Conservation (phyloP, 30 jellyfish, hydroid and myxozoan species). For the Chrysaora quinquecirrha region DNA sequence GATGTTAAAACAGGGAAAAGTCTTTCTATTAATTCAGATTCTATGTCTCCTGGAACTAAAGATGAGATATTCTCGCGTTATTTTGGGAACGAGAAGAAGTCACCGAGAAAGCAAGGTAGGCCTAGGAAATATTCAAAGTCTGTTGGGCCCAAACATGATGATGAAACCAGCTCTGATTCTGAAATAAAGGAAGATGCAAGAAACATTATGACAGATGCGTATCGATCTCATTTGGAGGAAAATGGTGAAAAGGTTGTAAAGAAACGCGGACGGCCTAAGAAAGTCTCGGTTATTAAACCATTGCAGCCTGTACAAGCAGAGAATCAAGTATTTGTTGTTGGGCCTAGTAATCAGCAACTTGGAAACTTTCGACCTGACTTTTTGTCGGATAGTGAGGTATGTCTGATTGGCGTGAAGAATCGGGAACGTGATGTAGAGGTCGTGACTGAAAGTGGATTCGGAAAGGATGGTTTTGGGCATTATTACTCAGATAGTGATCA, state of each 20-base stretch:
- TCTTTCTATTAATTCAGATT: neutral
- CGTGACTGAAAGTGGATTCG: no score
- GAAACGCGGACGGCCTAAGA: slow-evolving; percentile 9
- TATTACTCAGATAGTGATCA: neutral
- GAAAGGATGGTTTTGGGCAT: no score
- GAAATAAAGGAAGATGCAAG: neutral
- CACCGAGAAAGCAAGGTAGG: neutral
- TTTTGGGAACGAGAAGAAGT: neutral
- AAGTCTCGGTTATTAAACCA: neutral
- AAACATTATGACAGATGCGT: neutral
- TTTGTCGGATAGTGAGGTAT: no score
- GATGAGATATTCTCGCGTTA: neutral
- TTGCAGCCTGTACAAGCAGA: no score
- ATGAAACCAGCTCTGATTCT: neutral
- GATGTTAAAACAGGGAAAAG: neutral
- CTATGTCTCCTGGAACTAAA: neutral
- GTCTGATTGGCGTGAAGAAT: no score
- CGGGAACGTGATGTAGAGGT: no score
- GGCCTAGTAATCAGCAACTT: no score
- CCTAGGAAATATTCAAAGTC: neutral
- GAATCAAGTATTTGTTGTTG: no score
- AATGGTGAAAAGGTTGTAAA: neutral
- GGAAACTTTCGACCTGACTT: no score
- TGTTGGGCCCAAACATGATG: neutral
- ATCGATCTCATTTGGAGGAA: neutral